Evolutionary conservation across 2,888 invertebrate species (phyloP).

Genomic region (Polylopha cassiicola): DNA sequence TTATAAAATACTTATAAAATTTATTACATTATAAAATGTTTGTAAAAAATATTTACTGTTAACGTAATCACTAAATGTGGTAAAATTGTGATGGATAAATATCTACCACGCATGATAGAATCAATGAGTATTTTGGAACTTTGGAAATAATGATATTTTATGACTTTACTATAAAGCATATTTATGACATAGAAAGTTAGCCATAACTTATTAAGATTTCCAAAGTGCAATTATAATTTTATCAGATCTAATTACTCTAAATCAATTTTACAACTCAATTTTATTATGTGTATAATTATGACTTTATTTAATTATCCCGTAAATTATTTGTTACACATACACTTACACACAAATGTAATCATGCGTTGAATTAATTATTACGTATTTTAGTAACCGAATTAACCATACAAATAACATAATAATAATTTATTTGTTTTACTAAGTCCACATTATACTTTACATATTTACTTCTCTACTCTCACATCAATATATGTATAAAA

Average conservation of each 20-base stretch:
- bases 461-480: constrained; percentile 32
- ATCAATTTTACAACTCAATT: constrained; percentile 12
- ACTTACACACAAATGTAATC: constrained; percentile 9
- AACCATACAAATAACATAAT: constrained; percentile 14
- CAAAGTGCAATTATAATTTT: constrained; percentile 7
- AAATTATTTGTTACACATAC: constrained; percentile 14
- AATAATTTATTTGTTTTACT: constrained; percentile 34
- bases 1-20: constrained; percentile 28
- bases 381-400: constrained; percentile 20
- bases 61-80: constrained; percentile 63
- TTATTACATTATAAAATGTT: constrained; percentile 60
- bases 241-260: constrained; percentile 14
- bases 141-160: too few relatives aligned
- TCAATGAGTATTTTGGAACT: constrained; percentile 51
- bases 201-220: constrained; percentile 5
- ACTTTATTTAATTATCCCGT: too few relatives aligned
- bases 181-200: too few relatives aligned
- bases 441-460: constrained; percentile 38
- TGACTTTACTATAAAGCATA: too few relatives aligned
- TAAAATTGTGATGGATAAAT: constrained; percentile 67
- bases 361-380: constrained; percentile 12
- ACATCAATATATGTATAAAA: constrained; percentile 38
- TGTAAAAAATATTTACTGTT: constrained; percentile 62
- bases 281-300: too few relatives aligned
- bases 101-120: constrained; percentile 48